phyloP scores from a whole-genome alignment of 35 echinoderm and acorn worm genomes.

The Apostichopus parvimensis region DNA sequence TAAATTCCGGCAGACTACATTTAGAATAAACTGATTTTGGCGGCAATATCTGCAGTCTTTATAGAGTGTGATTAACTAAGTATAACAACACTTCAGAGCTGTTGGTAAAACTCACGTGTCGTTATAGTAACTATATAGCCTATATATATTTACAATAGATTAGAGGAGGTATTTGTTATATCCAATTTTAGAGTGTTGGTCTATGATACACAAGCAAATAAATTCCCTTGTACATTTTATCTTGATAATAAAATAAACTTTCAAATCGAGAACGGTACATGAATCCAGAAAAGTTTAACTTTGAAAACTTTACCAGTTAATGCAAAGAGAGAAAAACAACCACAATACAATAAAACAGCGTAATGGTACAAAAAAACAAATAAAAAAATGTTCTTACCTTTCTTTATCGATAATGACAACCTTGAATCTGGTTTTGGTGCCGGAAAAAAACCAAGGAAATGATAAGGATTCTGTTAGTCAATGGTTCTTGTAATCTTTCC shows the following conservation, averaged over 20 bases:
- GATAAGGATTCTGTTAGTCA: background rate
- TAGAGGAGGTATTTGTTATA: no score
- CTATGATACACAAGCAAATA: no score
- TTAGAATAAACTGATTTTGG: background rate
- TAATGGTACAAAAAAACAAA: background rate
- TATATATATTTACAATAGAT: no score
- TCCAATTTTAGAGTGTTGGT: no score
- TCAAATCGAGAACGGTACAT: no score
- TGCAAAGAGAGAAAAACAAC: no score
- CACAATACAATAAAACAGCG: no score
- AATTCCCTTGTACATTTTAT: no score
- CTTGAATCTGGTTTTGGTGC: background rate
- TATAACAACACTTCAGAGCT: background rate
- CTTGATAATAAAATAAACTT: no score
- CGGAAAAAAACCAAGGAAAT: background rate
- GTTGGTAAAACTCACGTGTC: background rate
- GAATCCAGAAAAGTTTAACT: no score
- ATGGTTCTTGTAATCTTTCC: conserved; percentile 1
- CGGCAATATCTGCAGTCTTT: background rate
- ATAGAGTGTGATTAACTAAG: background rate
- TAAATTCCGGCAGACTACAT: conserved; percentile 5
- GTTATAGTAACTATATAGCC: background rate
- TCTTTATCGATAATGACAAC: background rate
- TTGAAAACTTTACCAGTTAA: no score
- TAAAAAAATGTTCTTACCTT: background rate